phyloP scores from a whole-genome alignment of 2,113 vertebrate species.

The Microtus oregoni region DNA sequence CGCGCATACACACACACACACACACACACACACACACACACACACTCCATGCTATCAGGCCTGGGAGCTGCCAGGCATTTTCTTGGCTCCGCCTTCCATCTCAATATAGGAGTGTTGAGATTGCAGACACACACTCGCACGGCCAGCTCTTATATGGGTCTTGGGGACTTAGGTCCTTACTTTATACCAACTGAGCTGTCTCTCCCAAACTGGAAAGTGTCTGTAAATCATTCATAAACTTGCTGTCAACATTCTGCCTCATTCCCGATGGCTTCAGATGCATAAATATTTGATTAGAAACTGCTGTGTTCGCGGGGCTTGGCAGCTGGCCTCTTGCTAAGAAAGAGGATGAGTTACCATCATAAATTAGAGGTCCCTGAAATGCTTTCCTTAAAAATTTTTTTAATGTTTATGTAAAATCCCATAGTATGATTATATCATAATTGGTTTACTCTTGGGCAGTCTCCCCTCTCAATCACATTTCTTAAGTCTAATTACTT shows the following conservation, averaged over 20 bases:
- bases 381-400: slow-evolving; percentile 14
- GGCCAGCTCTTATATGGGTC: neutral
- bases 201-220: neutral
- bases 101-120: neutral
- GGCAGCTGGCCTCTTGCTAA: neutral
- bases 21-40: no score
- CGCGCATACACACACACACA: no score
- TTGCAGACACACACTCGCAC: neutral
- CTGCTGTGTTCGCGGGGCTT: neutral
- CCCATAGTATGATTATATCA: neutral
- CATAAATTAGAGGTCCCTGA: neutral
- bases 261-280: neutral
- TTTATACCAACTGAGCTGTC: neutral
- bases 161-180: neutral
- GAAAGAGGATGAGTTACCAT: slow-evolving; percentile 13
- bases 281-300: slow-evolving; percentile 46
- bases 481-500: neutral
- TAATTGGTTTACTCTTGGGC: neutral
- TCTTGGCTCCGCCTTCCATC: neutral
- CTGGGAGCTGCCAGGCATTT: neutral
- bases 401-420: neutral
- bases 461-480: neutral
- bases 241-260: neutral
- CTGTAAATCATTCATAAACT: slow-evolving; percentile 42
- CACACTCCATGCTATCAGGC: neutral